Percentiles rank a stretch among this genome's conserved stretches.
phyloP scores from a whole-genome alignment of 2,797 vertebrate species.

The Acestrorhynchus altus region DNA sequence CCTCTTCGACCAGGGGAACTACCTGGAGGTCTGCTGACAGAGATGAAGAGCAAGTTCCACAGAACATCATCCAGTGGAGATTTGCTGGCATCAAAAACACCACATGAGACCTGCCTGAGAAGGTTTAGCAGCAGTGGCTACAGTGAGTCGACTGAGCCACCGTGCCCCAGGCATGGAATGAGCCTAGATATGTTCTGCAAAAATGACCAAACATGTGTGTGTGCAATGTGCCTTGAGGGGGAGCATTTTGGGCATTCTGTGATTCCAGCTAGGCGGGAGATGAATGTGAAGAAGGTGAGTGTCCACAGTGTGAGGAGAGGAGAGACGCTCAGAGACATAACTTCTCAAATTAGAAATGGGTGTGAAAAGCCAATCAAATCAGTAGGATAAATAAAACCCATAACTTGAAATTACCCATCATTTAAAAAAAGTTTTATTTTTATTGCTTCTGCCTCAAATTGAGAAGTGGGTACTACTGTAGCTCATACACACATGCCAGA shows the following conservation, averaged over 20 bases:
- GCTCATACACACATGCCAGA: too few relatives aligned
- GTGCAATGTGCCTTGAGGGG: conserved; percentile 65
- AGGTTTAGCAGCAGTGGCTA: conserved; percentile 47
- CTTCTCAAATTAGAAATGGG: background rate
- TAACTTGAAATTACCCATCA: too few relatives aligned
- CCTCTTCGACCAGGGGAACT: conserved; percentile 50
- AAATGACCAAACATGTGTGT: conserved; percentile 71
- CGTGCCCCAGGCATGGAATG: conserved; percentile 69
- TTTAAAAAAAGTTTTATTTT: too few relatives aligned
- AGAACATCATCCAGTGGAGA: background rate
- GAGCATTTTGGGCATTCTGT: conserved; percentile 72
- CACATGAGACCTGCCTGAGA: conserved; percentile 39
- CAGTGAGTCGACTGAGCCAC: conserved; percentile 49
- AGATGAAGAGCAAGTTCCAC: conserved; percentile 75
- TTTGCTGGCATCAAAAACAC: background rate
- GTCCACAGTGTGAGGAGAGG: background rate
- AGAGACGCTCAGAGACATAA: background rate
- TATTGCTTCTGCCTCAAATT: too few relatives aligned
- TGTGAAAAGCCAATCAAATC: background rate
- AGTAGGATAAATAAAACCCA: too few relatives aligned
- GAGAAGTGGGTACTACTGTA: too few relatives aligned
- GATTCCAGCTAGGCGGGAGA: conserved; percentile 70
- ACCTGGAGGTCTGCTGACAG: conserved; percentile 66
- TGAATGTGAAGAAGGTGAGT: conserved; percentile 76
- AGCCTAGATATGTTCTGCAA: conserved; percentile 74